A percentile compares a stretch with the other conserved stretches of the same genome.
Conservation (phyloP, 2,888 invertebrate genomes). For the Noctua pronuba region DNA sequence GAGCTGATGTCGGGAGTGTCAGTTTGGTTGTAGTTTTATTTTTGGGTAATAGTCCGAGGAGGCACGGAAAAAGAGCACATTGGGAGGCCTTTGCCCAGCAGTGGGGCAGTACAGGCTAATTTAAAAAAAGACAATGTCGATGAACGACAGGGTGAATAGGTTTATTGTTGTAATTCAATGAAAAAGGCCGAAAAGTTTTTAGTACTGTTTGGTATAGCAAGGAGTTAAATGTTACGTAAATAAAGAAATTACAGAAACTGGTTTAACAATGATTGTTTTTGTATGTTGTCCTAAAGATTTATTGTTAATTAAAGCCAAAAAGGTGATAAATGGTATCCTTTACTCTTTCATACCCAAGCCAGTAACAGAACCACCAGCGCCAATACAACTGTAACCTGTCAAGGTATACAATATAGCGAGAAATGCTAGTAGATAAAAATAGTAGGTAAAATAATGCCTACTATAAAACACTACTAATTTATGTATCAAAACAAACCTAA, state of each 20-base stretch:
- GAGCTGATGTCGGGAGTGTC: conserved; percentile 42
- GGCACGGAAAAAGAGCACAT: too few relatives aligned
- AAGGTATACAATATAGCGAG: neutral
- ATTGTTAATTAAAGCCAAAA: neutral
- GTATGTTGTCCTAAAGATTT: neutral
- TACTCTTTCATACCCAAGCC: neutral
- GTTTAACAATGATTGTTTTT: neutral
- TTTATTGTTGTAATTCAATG: neutral
- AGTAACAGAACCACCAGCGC: neutral
- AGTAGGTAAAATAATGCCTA: neutral
- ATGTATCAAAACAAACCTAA: neutral
- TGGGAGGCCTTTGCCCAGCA: too few relatives aligned
- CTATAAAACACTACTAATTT: neutral
- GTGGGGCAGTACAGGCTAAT: too few relatives aligned
- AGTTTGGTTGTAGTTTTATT: conserved; percentile 19
- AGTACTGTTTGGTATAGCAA: neutral
- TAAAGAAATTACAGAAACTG: neutral
- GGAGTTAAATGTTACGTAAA: neutral
- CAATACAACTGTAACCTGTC: neutral
- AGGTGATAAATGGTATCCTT: neutral
- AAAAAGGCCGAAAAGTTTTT: neutral
- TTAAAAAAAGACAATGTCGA: too few relatives aligned
- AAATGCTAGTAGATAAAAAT: neutral
- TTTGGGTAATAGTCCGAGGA: too few relatives aligned
- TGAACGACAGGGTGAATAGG: neutral